These are phyloP conservation scores for Melanargia galathea DNA, from an alignment of 2,888 invertebrate genomes.

Conservation along the genomic window DNA sequence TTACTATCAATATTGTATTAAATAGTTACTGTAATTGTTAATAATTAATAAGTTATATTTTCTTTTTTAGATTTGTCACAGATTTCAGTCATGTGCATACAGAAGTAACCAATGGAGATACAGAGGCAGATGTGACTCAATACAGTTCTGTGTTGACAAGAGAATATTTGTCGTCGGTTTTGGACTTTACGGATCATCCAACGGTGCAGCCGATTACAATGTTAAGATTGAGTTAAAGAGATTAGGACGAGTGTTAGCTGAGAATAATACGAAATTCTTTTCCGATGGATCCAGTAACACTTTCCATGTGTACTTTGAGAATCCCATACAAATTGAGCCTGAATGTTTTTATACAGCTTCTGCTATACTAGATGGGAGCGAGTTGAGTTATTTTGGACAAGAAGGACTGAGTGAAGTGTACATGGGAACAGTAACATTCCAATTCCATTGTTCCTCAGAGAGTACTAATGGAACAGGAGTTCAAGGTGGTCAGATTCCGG, in stretches of 20 bases:
- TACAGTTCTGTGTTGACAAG: slow-evolving; percentile 97
- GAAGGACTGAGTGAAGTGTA: slow-evolving; percentile 97
- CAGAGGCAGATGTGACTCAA: slow-evolving; percentile 96
- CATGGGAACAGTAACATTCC: slow-evolving; percentile 96
- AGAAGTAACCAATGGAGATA: slow-evolving; percentile 99
- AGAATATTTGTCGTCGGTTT: slow-evolving; percentile 98
- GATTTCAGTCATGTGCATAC: slow-evolving; percentile 98
- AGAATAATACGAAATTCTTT: slow-evolving; percentile 96
- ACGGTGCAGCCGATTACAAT: slow-evolving; percentile 96
- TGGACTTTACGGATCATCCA: slow-evolving; percentile 97
- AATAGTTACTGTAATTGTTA: slow-evolving; percentile 4
- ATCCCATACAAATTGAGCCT: slow-evolving; percentile 94
- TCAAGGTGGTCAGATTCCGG: slow-evolving; percentile 98
- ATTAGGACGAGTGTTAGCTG: slow-evolving; percentile 92
- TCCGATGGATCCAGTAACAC: slow-evolving; percentile 98
- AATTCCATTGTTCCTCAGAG: slow-evolving; percentile 98
- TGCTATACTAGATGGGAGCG: slow-evolving; percentile 96
- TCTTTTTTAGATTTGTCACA: slow-evolving; percentile 89
- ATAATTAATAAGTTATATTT: not conserved
- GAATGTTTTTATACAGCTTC: slow-evolving; percentile 97
- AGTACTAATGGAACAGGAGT: slow-evolving; percentile 99
- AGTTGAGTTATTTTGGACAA: slow-evolving; percentile 98
- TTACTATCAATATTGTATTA: not conserved
- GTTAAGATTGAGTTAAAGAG: slow-evolving; percentile 97
- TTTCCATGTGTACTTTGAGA: slow-evolving; percentile 91